Evolutionary conservation across 2,113 vertebrate genomes (phyloP).

Genomic region (Muntiacus muntjak): DNA sequence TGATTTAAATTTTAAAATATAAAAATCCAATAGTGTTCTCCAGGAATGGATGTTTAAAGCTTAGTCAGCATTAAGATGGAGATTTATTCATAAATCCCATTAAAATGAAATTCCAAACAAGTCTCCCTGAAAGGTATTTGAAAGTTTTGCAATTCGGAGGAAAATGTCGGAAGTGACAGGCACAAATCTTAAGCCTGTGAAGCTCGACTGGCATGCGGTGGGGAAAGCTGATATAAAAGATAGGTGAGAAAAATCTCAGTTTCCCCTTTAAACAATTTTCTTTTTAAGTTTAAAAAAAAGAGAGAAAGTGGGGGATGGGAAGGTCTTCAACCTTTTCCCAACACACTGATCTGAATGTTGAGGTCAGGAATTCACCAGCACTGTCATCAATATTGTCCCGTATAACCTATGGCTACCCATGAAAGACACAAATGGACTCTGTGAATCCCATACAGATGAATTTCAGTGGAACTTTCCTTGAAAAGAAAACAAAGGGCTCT

Average conservation of each 20-base stretch:
- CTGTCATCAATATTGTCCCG: not conserved
- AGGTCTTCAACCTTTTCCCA: constrained; percentile 46
- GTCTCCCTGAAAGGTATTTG: constrained; percentile 60
- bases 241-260: not conserved
- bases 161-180: constrained; percentile 25
- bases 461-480: constrained; percentile 70
- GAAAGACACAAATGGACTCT: constrained; percentile 59
- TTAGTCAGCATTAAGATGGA: constrained; percentile 55
- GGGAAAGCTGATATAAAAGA: not conserved
- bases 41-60: constrained; percentile 67
- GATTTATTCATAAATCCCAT: constrained; percentile 68
- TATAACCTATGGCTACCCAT: constrained; percentile 42
- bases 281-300: not conserved
- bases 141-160: constrained; percentile 25
- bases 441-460: constrained; percentile 64
- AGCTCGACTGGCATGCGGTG: not conserved
- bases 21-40: constrained; percentile 61
- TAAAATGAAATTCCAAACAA: constrained; percentile 67
- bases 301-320: too few relatives aligned
- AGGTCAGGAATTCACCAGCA: constrained; percentile 58
- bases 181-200: constrained; percentile 13
- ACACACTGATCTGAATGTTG: not conserved
- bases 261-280: not conserved
- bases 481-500: constrained; percentile 74
- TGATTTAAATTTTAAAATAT: constrained; percentile 69